Base-by-base conservation (phyloP, 2,888 invertebrate species). In the Trichogramma evanescens region DNA sequence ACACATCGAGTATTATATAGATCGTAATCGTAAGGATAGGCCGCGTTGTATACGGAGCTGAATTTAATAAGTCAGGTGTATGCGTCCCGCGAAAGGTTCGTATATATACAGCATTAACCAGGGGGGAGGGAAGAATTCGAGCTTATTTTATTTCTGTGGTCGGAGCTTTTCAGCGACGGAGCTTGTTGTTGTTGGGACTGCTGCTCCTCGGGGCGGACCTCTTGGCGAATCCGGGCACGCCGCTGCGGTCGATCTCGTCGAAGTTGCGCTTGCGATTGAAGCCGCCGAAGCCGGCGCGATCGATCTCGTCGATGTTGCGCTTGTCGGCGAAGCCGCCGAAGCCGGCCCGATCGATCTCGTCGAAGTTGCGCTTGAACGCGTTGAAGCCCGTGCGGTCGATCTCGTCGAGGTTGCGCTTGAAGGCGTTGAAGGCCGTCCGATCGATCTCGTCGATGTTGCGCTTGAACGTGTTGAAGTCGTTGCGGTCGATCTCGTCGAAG, bases 291-390 rank as follows among this genome's bases (percentile, higher is more conserved):
- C 78, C 79, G 42, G 71, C 70, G 45, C 78, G 72, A 65, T 81
- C 80, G 59, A 81, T 80, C 64, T 80, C 80, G 68, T 80, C 80
- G 55, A 80, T 79, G 76, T 83, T 82, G 50, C 76, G 71, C 69
- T 83, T 83, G 67, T 82, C 81, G 26, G 26, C 26, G 74, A 83
- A 81, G 65, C 81, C 82, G 71, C 83, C 83, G 78, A 85, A 85
- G 6, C 84, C 82, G 4, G 82, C 80, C 10, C 82, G 81, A 73
- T 86, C 85, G 70, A 86, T 85, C 72, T 86, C 86, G 69, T 86
- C 86, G 69, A 86, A 84, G 75, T 85, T 86, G 67, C 83, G 83
- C 71, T 81, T 81, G 52, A 78, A 84, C 55, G 80, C 80, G 68
- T 83, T 81, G 70, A 84, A 77, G 43, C 80, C 81, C 5, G 81